Evolutionary conservation across 2,888 invertebrate genomes (phyloP), one percentile per base, ranked within the genome.

Genomic region (Pteria penguin): DNA sequence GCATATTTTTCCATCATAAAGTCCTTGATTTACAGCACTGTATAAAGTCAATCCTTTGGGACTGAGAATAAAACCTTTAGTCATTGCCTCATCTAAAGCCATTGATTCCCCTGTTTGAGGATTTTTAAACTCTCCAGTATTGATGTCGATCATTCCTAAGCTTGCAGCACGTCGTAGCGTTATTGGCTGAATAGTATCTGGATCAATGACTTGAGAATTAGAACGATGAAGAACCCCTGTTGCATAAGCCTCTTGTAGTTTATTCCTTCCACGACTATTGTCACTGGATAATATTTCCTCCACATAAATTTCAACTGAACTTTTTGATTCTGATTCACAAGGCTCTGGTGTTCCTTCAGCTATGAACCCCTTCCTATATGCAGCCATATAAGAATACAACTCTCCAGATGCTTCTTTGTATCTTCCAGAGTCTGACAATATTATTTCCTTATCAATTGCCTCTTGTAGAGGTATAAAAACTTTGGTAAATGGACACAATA

Each of bases 401-500:
- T 80, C 73, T 32, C 83, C 79, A 31, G 78, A 32, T 29, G 86
- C 83, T 55, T 88, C 84, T 31, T 72, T 85, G 70, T 84, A 86
- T 11, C 69, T 85, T 18, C 86, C 88, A 55, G 69, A 73, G 4
- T 84, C 80, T 65, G 83, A 68, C 73, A 87, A 83, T 57, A 89
- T 81, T 5, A 84, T 67, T 0, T 84, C 81, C 33, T 70, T 62
- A n/a, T 77, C 76, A 5, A 89, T 76, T 11, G 89, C 88, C 31
- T 85, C 80, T 24, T 85, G 77, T 32, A 89, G 75, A 5, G 87
- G 80, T 4, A 88, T 65, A 27, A 75, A 63, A 60, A 84, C 80
- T 65, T 69, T 91, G 55, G 96, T 92, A 95, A 96, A 77, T 96
- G 94, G 89, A 75, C 87, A 84, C 27, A 86, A 76, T 18, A 89